Evolutionary conservation across 2,797 vertebrate species (phyloP).

Genomic region (Phoxinus dragarum): DNA sequence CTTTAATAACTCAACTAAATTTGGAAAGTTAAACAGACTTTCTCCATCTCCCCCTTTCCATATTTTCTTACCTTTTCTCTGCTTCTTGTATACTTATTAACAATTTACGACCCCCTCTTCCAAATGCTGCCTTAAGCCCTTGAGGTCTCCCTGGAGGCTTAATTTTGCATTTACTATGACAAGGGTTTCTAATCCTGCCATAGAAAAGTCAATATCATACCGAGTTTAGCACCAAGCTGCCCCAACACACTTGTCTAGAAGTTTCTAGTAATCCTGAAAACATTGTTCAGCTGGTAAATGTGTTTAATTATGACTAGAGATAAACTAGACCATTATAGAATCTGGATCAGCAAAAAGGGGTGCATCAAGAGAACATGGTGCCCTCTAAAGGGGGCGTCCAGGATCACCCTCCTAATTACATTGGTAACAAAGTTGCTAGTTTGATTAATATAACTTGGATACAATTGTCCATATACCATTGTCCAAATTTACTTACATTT

Average conservation of each 20-base stretch:
- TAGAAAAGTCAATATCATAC: neutral
- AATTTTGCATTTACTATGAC: constrained; percentile 1
- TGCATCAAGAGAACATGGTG: neutral
- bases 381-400: neutral
- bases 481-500: neutral
- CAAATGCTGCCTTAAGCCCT: neutral
- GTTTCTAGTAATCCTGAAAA: neutral
- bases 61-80: neutral
- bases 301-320: neutral
- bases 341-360: neutral
- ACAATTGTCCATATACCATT: neutral
- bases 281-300: neutral
- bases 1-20: constrained; percentile 3
- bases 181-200: neutral
- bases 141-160: neutral
- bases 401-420: neutral
- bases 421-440: neutral
- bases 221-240: neutral
- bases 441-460: neutral
- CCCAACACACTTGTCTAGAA: neutral
- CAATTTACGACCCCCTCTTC: neutral
- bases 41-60: neutral
- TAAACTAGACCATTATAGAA: neutral
- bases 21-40: neutral
- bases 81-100: neutral